These are phyloP conservation scores for Caerostris darwini DNA, from an alignment of 1,140 invertebrate genomes.

Conservation along the genomic window DNA sequence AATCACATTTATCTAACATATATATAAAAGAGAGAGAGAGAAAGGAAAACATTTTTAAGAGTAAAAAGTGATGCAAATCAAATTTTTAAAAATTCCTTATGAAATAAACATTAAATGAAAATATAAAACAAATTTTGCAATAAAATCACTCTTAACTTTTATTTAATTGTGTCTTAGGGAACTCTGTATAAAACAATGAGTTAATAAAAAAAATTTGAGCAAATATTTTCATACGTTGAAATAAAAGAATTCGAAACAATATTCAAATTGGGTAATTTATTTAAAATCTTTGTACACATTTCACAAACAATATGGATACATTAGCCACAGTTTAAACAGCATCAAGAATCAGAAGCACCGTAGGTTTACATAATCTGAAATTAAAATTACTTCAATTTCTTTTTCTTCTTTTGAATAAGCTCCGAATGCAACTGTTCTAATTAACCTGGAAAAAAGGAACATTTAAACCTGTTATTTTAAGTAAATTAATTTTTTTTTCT, in stretches of 20 bases:
- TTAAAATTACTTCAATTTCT: constrained; percentile 22
- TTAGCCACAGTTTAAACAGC: constrained; percentile 5
- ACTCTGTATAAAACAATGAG: too few species aligned
- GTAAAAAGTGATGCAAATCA: too few species aligned
- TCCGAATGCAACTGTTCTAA: constrained; percentile 54
- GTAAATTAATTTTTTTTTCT: not conserved
- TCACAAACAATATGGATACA: constrained; percentile 58
- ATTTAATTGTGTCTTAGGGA: too few species aligned
- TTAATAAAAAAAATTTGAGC: not conserved
- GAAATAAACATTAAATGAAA: too few species aligned
- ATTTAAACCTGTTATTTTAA: not conserved
- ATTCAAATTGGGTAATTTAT: constrained; percentile 59
- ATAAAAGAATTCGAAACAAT: not conserved
- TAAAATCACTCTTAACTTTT: too few species aligned
- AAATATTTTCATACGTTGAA: not conserved
- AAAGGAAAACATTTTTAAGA: too few species aligned
- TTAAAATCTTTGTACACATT: constrained; percentile 70
- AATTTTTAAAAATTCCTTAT: too few species aligned
- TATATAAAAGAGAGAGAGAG: too few species aligned
- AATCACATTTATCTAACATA: too few species aligned
- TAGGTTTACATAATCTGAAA: constrained; percentile 26
- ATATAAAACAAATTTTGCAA: too few species aligned
- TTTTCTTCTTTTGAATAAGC: constrained; percentile 51
- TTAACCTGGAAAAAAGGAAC: constrained; percentile 20
- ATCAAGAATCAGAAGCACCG: constrained; percentile 49